These are phyloP conservation scores for Coilia nasus DNA, from an alignment of 2,797 vertebrate genomes.

Conservation along the genomic window DNA sequence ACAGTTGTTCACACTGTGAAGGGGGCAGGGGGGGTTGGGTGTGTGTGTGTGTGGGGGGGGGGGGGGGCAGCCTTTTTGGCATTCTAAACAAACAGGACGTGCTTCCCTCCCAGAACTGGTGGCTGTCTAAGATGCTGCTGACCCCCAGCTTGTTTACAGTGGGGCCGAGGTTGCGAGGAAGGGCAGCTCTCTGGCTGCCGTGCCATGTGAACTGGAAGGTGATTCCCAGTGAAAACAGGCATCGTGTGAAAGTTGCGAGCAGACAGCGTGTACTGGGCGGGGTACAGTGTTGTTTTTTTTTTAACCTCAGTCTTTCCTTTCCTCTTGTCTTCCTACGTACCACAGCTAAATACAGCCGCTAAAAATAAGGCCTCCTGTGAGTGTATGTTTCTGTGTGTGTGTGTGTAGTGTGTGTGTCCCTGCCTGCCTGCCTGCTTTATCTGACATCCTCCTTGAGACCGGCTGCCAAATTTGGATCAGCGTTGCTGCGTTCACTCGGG, in stretches of 20 bases:
- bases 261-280: constrained; percentile 28
- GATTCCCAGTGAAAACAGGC: constrained; percentile 67
- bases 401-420: too few relatives aligned
- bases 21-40: too few relatives aligned
- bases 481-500: not conserved
- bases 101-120: constrained; percentile 40
- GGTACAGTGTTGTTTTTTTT: constrained; percentile 50
- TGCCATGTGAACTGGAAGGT: constrained; percentile 66
- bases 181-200: constrained; percentile 51
- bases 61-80: constrained; percentile 16
- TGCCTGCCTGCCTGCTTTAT: constrained; percentile 51
- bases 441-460: constrained; percentile 67
- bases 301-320: not conserved
- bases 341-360: constrained; percentile 50
- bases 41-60: too few relatives aligned
- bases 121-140: constrained; percentile 48
- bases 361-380: constrained; percentile 64
- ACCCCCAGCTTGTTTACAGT: constrained; percentile 61
- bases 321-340: constrained; percentile 37
- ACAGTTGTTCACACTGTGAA: constrained; percentile 25
- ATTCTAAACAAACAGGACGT: constrained; percentile 61
- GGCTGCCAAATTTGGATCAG: constrained; percentile 68
- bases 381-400: not conserved
- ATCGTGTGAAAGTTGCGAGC: constrained; percentile 56
- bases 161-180: constrained; percentile 49